Percentiles rank a stretch among this genome's conserved stretches.
These are phyloP conservation scores for Anarsia innoxiella DNA, from an alignment of 2,888 invertebrate species.

Conservation along the genomic window DNA sequence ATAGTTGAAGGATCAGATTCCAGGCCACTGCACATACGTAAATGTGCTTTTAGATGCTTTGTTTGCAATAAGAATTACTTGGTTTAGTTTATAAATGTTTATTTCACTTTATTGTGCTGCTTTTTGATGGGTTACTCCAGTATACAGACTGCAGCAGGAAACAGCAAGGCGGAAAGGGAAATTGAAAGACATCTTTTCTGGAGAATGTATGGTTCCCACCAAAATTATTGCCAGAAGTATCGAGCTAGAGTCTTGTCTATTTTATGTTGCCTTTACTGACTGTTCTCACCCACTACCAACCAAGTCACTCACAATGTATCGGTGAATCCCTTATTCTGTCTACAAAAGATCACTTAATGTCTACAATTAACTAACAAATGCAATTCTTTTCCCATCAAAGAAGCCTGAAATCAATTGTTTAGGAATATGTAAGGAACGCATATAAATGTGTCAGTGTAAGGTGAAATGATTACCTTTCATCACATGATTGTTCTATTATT, in stretches of 20 bases:
- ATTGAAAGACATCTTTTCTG: constrained; percentile 90
- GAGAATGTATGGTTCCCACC: constrained; percentile 84
- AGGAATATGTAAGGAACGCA: too few relatives aligned
- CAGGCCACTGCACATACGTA: too few relatives aligned
- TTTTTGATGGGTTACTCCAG: constrained; percentile 80
- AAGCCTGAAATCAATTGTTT: too few relatives aligned
- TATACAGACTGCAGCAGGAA: constrained; percentile 86
- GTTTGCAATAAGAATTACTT: constrained; percentile 60
- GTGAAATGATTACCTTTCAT: too few relatives aligned
- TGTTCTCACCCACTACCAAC: constrained; percentile 29
- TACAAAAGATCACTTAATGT: too few relatives aligned
- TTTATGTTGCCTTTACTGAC: constrained; percentile 41
- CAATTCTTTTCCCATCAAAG: too few relatives aligned
- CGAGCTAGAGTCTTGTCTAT: constrained; percentile 54
- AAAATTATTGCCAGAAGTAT: constrained; percentile 65
- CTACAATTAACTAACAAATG: too few relatives aligned
- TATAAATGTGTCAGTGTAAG: too few relatives aligned
- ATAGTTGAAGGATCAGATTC: too few relatives aligned
- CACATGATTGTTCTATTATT: too few relatives aligned
- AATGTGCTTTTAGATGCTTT: constrained; percentile 65
- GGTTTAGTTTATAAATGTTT: constrained; percentile 71
- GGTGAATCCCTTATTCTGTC: too few relatives aligned
- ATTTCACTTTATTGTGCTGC: constrained; percentile 78
- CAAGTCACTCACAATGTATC: too few relatives aligned
- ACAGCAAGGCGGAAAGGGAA: constrained; percentile 87